These are phyloP conservation scores for Ennomos erosarius DNA, from an alignment of 2,888 invertebrate species.

Conservation along the genomic window DNA sequence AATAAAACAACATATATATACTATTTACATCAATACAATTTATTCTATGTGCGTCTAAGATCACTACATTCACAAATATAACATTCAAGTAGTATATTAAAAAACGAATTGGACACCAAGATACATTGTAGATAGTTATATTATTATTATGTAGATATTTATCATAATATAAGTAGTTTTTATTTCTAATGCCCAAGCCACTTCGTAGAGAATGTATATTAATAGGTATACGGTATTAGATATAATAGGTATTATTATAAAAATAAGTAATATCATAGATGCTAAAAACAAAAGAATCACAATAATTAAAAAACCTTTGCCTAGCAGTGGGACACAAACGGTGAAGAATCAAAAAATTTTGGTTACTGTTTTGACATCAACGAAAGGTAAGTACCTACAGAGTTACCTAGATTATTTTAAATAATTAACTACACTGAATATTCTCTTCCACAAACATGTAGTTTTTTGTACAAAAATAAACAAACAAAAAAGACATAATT, in stretches of 20 bases:
- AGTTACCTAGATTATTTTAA: too few relatives aligned
- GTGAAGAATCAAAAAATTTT: too few relatives aligned
- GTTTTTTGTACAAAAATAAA: too few relatives aligned
- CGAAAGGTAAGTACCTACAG: too few relatives aligned
- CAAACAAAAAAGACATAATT: too few relatives aligned
- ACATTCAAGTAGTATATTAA: background rate
- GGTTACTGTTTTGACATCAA: too few relatives aligned
- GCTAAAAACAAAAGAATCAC: background rate
- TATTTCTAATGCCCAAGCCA: constrained; percentile 6
- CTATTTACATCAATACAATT: constrained; percentile 12
- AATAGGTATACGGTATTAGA: too few relatives aligned
- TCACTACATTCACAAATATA: background rate
- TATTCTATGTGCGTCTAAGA: constrained; percentile 6
- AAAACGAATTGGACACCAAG: constrained; percentile 3
- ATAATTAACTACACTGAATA: too few relatives aligned
- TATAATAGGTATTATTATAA: too few relatives aligned
- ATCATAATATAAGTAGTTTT: background rate
- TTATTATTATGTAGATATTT: background rate
- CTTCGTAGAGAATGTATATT: background rate
- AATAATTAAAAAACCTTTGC: too few relatives aligned
- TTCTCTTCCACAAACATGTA: too few relatives aligned
- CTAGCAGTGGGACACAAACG: too few relatives aligned
- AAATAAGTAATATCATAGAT: background rate
- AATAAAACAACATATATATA: constrained; percentile 1
- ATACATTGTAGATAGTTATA: background rate